Conservation (phyloP, 2,888 invertebrate genomes). For the Agapetus fuscipes region DNA sequence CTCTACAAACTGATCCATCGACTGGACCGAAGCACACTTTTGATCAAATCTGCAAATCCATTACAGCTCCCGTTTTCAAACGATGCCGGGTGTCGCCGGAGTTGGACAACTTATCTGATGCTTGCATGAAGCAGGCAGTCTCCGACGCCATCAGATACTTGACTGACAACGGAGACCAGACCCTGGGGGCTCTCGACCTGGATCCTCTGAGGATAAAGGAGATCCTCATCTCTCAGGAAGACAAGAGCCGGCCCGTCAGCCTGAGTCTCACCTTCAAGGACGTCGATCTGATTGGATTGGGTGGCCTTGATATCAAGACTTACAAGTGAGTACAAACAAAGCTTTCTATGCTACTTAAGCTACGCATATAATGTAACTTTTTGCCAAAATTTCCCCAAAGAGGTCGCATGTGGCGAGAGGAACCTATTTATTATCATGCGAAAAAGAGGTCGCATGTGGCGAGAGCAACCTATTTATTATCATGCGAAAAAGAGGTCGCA, state of each 20-base stretch:
- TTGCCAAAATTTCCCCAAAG: no score
- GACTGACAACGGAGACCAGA: slow-evolving; percentile 21
- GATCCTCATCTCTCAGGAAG: slow-evolving; percentile 6
- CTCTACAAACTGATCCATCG: no score
- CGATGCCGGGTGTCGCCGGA: slow-evolving; percentile 23
- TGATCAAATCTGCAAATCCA: no score
- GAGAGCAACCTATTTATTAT: no score
- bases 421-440: no score
- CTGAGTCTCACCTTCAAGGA: slow-evolving; percentile 15
- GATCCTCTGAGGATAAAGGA: slow-evolving; percentile 13
- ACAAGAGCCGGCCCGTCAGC: slow-evolving; percentile 8
- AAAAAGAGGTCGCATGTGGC: no score
- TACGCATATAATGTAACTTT: no score
- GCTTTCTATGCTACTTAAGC: no score
- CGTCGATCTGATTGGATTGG: slow-evolving; percentile 11
- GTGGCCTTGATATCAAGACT: slow-evolving; percentile 2
- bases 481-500: no score
- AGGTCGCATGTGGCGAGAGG: no score
- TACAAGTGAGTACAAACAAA: slow-evolving; percentile 13
- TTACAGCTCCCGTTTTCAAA: slow-evolving; percentile 25
- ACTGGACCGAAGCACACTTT: no score
- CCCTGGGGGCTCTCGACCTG: slow-evolving; percentile 6
- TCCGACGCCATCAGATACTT: slow-evolving; percentile 21
- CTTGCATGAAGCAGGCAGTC: slow-evolving; percentile 24
- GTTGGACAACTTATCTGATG: slow-evolving; percentile 23